A percentile compares a stretch with the other conserved stretches of the same genome.
phyloP scores from a whole-genome alignment of 2,797 vertebrate genomes.

The Eulemur rubriventer region DNA sequence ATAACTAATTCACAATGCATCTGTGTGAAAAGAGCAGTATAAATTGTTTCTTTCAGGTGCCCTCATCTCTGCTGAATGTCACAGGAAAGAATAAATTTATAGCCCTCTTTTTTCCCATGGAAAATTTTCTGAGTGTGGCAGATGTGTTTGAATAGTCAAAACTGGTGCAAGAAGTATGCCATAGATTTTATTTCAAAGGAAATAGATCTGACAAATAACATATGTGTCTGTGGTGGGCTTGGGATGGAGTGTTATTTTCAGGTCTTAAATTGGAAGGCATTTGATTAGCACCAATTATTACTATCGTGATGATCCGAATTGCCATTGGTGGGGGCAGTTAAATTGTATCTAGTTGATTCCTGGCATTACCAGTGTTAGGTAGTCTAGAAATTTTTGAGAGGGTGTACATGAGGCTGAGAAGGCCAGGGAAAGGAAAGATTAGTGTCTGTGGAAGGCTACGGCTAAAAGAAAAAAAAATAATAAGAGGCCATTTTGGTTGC shows the following conservation, averaged over 20 bases:
- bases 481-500: neutral
- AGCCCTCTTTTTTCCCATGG: neutral
- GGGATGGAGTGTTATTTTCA: neutral
- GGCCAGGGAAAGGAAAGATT: neutral
- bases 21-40: neutral
- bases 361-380: neutral
- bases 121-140: neutral
- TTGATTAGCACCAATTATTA: neutral
- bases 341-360: neutral
- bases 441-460: neutral
- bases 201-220: neutral
- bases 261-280: neutral
- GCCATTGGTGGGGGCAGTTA: neutral
- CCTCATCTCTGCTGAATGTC: neutral
- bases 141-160: conserved; percentile 14
- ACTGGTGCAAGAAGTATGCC: neutral
- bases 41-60: neutral
- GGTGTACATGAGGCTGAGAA: neutral
- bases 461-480: neutral
- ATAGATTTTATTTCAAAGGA: neutral
- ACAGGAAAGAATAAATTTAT: neutral
- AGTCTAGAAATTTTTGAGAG: neutral
- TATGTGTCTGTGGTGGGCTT: neutral
- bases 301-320: neutral
- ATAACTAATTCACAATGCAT: conserved; percentile 11